Base-by-base conservation (phyloP, 2,113 vertebrate genomes). In the Lipophrys pholis region DNA sequence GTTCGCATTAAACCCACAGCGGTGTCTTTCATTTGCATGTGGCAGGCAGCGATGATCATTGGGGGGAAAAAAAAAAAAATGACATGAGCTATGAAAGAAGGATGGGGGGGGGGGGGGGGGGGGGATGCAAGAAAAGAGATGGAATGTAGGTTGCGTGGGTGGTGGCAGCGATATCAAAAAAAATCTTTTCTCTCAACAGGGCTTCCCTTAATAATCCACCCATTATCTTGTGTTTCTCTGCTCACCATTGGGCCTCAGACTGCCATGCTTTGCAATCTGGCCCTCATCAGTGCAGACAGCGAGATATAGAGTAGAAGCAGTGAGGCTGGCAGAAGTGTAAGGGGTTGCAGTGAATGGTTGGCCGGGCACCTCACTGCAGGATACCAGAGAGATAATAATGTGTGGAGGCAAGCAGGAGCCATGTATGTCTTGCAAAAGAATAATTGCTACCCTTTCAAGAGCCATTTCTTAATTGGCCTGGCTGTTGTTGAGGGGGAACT, bases 371-470 rank as follows among this genome's bases (percentile, higher is more conserved):
- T 89, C 89, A 67, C 88, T 90, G 90, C 89, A 85, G 89, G 89
- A 87, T 86, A 89, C 82, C 88, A 87, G 76, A 81, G 77, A 90
- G 86, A 92, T 93, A 91, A 93, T 93, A 92, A 93, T 88, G 92
- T 90, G 89, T 78, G 88, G 86, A 91, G 85, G 85, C 84, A 84
- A 86, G 88, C 84, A 84, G 87, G 78, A 94, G 85, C 87, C 85
- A 74, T 91, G 90, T 90, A 84, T 89, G 88, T 90, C 89, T 91
- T 80, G 84, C 88, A 87, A 92, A 89, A 89, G 91, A 93, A 91
- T 95, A 94, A 94, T 94, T 93, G 92, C 91, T 87, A 82, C 82
- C 88, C 87, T 92, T 93, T 92, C 89, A 93, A 88, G 85, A 91
- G 88, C 80, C 78, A 87, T 87, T 85, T 91, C 89, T 92, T 94